Base-by-base conservation (phyloP, 2,888 invertebrate genomes). In the Mesorhabditis sp. region DNA sequence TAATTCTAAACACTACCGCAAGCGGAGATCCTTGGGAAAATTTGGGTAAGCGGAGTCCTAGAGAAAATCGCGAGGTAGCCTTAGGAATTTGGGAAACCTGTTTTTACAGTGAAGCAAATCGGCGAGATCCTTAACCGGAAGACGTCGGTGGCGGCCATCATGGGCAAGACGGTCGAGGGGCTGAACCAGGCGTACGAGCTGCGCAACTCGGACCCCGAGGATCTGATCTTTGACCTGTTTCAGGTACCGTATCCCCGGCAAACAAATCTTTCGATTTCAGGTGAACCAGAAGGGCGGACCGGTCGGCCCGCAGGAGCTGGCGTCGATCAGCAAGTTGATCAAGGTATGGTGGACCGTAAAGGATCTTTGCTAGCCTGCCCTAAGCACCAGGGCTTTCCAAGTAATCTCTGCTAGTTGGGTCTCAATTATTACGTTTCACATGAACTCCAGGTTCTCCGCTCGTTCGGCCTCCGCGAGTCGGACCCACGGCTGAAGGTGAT, bases 381-480 rank as follows among this genome's bases (percentile, higher is more conserved):
- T 28, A 28, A 28, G 28, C 28, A 28, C 28, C 28, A 28, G 28
- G 28, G 28, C 28, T 50, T 50, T 50, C n/a, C 2, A 50, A 50
- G 2, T 50, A 13, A 13, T 50, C 10, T 50, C n/a, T 50, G 7
- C n/a, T 50, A 2, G 58, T 50, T 50, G 58, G 28, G 1, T 28
- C 28, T 28, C 28, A 28, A 28, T 28, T 28, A 1, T 2, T 1
- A 28, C 28, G 28, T 28, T 28, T 28, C 28, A 28, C 28, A 1
- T 28, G 28, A 28, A 43, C 7, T 45, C 43, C 65, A 76, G 76
- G 74, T 80, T 7, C 71, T 84, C 50, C 78, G 81, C 67, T 79
- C 77, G 42, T 85, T 80, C 65, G 84, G 84, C n/a, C 75, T 84
- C 42, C 80, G 80, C 64, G 80, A 81, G 41, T 72, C 73, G 43